A percentile compares a stretch with the other conserved stretches of the same genome.
Evolutionary conservation across 2,888 invertebrate species (phyloP).

Genomic region (Eurois occulta): DNA sequence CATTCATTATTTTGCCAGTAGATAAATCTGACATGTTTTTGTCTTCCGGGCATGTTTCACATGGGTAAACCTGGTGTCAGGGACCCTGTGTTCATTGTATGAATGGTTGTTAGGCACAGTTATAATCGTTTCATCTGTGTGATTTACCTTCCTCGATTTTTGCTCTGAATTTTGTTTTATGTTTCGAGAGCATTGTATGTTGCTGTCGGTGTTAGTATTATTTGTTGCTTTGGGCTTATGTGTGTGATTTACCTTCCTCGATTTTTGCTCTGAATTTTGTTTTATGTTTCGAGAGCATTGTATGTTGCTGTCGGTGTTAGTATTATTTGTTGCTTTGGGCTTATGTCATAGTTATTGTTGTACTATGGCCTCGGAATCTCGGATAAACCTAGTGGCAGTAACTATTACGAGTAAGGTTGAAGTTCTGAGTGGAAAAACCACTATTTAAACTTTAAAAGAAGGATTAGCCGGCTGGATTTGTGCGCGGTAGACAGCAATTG

Average conservation of each 20-base stretch:
- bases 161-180: slow-evolving; percentile 37
- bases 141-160: slow-evolving; percentile 48
- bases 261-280: slow-evolving; percentile 45
- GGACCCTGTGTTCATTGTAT: slow-evolving; percentile 60
- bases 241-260: slow-evolving; percentile 50
- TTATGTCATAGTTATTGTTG: slow-evolving; percentile 23
- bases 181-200: not conserved
- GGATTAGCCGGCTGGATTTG: not conserved
- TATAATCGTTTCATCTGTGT: slow-evolving; percentile 57
- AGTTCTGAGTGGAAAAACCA: not conserved
- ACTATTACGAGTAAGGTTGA: not conserved
- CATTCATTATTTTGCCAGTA: slow-evolving; percentile 24
- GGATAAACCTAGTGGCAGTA: not conserved
- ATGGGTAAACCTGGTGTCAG: slow-evolving; percentile 59
- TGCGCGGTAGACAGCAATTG: not conserved
- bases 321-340: slow-evolving; percentile 13
- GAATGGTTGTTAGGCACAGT: slow-evolving; percentile 53
- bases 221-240: slow-evolving; percentile 14
- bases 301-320: not conserved
- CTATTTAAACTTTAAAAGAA: not conserved
- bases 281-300: not conserved
- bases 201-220: not conserved
- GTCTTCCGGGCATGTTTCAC: slow-evolving; percentile 61
- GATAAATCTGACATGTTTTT: slow-evolving; percentile 20
- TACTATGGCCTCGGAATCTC: not conserved